These are phyloP conservation scores for Saturnia japonica DNA, from an alignment of 2,888 invertebrate species.

Conservation along the genomic window DNA sequence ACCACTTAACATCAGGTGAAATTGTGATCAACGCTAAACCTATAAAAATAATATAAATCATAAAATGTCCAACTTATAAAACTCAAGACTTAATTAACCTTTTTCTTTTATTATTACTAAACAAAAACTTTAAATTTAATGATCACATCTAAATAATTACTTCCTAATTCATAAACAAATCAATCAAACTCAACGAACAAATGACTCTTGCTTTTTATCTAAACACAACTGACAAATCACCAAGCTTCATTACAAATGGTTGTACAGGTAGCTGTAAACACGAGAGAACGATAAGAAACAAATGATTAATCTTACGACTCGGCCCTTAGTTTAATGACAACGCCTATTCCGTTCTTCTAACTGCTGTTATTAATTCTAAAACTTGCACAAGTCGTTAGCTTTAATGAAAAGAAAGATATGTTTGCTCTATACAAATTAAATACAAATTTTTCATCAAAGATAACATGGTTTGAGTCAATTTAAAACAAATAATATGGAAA, in stretches of 20 bases:
- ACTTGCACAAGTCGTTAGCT: slow-evolving; percentile 20
- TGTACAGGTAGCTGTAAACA: slow-evolving; percentile 52
- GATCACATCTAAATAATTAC: slow-evolving; percentile 15
- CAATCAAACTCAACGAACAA: slow-evolving; percentile 21
- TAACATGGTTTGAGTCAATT: neutral
- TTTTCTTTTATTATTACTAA: neutral
- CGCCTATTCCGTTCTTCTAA: slow-evolving; percentile 57
- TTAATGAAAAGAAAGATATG: slow-evolving; percentile 18
- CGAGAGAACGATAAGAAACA: slow-evolving; percentile 47
- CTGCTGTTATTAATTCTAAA: slow-evolving; percentile 57
- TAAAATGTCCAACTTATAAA: neutral
- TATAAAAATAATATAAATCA: neutral
- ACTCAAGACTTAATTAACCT: neutral
- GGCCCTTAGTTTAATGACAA: slow-evolving; percentile 65
- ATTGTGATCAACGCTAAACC: too few relatives aligned
- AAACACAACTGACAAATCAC: slow-evolving; percentile 41
- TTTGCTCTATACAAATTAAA: slow-evolving; percentile 4
- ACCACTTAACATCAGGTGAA: too few relatives aligned
- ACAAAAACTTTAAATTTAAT: neutral
- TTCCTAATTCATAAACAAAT: slow-evolving; percentile 18
- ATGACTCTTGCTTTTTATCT: slow-evolving; percentile 19
- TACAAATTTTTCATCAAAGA: slow-evolving; percentile 3
- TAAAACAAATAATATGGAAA: slow-evolving; percentile 1
- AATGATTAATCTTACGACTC: slow-evolving; percentile 59
- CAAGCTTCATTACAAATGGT: slow-evolving; percentile 46